Percentiles rank a stretch among this genome's conserved stretches.
Conservation (phyloP, 2,797 vertebrate species). For the Botia almorhae region DNA sequence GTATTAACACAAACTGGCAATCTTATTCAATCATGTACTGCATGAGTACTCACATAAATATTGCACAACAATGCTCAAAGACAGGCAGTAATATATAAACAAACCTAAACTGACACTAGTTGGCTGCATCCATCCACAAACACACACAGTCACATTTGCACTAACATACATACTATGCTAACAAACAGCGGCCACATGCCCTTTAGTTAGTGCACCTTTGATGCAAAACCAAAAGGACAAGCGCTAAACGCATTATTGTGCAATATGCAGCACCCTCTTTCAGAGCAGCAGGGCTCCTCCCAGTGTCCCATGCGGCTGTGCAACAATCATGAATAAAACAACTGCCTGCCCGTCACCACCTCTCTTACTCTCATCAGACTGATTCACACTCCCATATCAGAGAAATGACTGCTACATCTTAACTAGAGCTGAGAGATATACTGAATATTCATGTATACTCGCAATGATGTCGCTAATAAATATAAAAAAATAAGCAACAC, state of each 20-base stretch:
- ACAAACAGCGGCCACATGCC: conserved; percentile 23
- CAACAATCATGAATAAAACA: conserved; percentile 60
- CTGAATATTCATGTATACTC: not conserved
- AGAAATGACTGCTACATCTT: conserved; percentile 13
- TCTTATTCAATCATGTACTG: not conserved
- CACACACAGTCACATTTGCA: not conserved
- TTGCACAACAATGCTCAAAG: conserved; percentile 17
- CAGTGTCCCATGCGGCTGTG: conserved; percentile 10
- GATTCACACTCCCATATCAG: conserved; percentile 1
- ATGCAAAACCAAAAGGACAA: conserved; percentile 65
- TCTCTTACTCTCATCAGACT: conserved; percentile 32
- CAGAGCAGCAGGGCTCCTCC: conserved; percentile 28
- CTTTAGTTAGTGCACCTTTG: conserved; percentile 43
- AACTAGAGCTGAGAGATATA: not conserved
- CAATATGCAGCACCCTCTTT: conserved; percentile 38
- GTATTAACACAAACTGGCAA: conserved; percentile 65
- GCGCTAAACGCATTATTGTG: conserved; percentile 39
- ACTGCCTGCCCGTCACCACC: conserved; percentile 31
- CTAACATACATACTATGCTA: not conserved
- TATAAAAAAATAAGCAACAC: not conserved
- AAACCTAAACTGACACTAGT: conserved; percentile 44
- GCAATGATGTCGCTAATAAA: not conserved
- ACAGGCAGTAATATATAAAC: not conserved
- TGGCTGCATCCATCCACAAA: conserved; percentile 20
- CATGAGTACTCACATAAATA: conserved; percentile 6